These are phyloP conservation scores for Drosophila flavopinicola DNA, from an alignment of 2,888 invertebrate species.

Conservation along the genomic window DNA sequence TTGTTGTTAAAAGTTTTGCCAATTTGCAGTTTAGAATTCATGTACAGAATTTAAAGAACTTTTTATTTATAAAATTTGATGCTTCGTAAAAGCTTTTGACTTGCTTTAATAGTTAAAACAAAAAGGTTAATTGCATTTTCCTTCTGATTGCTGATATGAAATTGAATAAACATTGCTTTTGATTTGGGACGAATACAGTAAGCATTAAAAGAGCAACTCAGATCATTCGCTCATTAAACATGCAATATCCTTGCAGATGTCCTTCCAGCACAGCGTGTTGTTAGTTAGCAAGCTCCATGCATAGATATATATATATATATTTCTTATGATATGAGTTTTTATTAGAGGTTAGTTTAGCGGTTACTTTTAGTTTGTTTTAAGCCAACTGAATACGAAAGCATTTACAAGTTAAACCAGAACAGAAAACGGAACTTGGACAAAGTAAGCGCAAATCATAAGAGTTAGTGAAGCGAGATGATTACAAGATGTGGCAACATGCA, in stretches of 20 bases:
- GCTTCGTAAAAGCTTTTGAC: too few species aligned
- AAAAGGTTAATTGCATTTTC: constrained; percentile 37
- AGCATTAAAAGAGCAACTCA: constrained; percentile 23
- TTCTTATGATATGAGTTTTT: constrained; percentile 23
- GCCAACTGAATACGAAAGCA: constrained; percentile 45
- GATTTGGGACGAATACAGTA: constrained; percentile 48
- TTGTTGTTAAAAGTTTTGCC: constrained; percentile 18
- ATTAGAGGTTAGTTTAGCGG: constrained; percentile 52
- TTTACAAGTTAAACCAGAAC: constrained; percentile 42
- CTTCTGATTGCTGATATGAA: constrained; percentile 6
- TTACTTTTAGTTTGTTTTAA: constrained; percentile 48
- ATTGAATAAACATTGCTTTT: constrained; percentile 14
- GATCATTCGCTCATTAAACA: constrained; percentile 19
- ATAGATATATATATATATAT: constrained; percentile 10
- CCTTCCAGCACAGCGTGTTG: constrained; percentile 10
- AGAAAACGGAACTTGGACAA: constrained; percentile 25
- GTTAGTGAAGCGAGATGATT: constrained; percentile 25
- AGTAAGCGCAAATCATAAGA: constrained; percentile 51
- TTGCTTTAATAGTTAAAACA: too few species aligned
- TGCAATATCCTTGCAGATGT: constrained; percentile 34
- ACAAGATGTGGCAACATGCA: constrained; percentile 39
- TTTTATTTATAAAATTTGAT: background rate
- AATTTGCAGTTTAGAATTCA: constrained; percentile 22
- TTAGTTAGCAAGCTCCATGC: constrained; percentile 50
- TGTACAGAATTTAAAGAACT: background rate